These are phyloP conservation scores for Taurulus bubalis DNA, from an alignment of 2,113 vertebrate genomes.

Conservation along the genomic window DNA sequence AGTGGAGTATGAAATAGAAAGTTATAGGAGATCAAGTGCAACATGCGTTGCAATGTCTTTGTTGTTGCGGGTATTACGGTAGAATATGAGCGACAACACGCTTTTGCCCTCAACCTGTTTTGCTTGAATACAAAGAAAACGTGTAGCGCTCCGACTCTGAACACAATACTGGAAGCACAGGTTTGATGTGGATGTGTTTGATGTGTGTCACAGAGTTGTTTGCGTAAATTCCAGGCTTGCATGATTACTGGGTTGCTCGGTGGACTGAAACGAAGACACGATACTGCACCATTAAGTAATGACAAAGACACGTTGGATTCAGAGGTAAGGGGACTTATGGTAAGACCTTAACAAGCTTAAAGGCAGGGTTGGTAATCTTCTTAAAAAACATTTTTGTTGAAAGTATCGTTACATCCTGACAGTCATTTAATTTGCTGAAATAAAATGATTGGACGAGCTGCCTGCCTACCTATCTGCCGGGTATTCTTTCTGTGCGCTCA, in stretches of 20 bases:
- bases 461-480: no score
- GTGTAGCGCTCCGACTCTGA: slow-evolving; percentile 24
- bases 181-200: slow-evolving; percentile 64
- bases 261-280: slow-evolving; percentile 24
- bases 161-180: slow-evolving; percentile 76
- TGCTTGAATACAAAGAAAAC: slow-evolving; percentile 15
- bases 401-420: not conserved
- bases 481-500: no score
- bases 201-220: slow-evolving; percentile 59
- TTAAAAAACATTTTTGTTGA: not conserved
- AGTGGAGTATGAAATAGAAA: not conserved
- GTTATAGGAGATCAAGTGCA: not conserved
- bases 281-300: not conserved
- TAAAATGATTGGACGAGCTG: no score
- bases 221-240: slow-evolving; percentile 47
- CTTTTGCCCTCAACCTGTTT: slow-evolving; percentile 44
- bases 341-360: not conserved
- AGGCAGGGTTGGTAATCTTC: not conserved
- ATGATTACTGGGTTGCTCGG: slow-evolving; percentile 41
- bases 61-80: not conserved
- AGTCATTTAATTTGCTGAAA: not conserved
- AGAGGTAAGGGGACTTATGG: slow-evolving; percentile 32
- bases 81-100: not conserved
- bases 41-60: not conserved
- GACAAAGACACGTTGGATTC: not conserved